Evolutionary conservation across 2,888 invertebrate species (phyloP), one percentile per base, ranked within the genome.

Genomic region (Scaptomyza flava): DNA sequence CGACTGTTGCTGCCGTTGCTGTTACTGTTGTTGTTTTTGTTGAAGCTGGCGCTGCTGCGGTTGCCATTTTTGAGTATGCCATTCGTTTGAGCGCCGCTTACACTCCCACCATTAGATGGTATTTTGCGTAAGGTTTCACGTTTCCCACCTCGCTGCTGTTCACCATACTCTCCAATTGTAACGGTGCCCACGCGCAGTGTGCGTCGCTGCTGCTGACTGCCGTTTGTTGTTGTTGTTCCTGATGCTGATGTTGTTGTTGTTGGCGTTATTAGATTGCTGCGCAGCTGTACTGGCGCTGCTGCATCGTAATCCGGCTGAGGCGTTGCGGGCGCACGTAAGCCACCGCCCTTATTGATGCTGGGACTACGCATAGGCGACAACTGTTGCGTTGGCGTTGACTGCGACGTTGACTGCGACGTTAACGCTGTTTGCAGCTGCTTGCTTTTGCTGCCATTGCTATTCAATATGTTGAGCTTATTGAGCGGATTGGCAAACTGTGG

Each of bases 111-210:
- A 31, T 34, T 57, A 41, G 77, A 64, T 41, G 73, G 77, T 57
- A 51, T 42, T 48, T 72, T 88, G 20, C 87, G 74, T 36, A 86
- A 57, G n/a, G 83, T 86, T 30, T 86, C 88, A 2, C 82, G 68
- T 41, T 72, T 86, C 33, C 64, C 47, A 6, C 80, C 38, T 14
- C 23, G 36, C n/a, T 30, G 30, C 27, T 93, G 91, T 38, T 92
- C 91, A 14, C 93, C 94, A 87, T 95, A 95, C 90, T 95, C 95
- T 0, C 95, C 95, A 62, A 95, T 95, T 3, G 95, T 95, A 6
- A 95, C 95, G 0, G 95, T 94, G n/a, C 95, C 94, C 70, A 94
- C 71, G 91, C 94, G 51, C 92, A 94, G 56, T 92, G 93, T 90
- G 92, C 93, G 72, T 93, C 93, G 89, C 33, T 81, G 79, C 27